Evolutionary conservation across 2,113 vertebrate species (phyloP), one percentile per base, ranked within the genome.

Genomic region (Istiophorus platypterus): DNA sequence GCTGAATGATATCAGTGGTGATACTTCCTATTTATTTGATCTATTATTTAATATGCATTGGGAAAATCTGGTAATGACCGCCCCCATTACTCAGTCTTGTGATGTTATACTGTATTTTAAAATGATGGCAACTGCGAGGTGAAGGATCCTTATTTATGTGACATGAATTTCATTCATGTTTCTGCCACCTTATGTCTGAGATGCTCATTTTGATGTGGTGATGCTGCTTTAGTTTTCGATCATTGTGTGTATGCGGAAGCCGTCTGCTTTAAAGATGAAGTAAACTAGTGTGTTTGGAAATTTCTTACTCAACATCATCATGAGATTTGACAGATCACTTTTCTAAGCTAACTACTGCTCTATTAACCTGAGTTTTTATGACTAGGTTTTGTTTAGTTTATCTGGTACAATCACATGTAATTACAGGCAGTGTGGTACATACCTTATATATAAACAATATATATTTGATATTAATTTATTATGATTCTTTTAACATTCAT

Each of bases 401-500:
- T 75, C 39, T 51, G 20, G 51, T 84, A 68, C 59, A 57, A 88
- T 90, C 72, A 85, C 81, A 70, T 88, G 68, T 66, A 68, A 78
- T 87, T 58, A 78, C 67, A 41, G 22, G 14, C 24, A 51, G 59
- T 78, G 18, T 62, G 72, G 29, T 61, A 68, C 42, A 58, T 24
- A 34, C 42, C 59, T 18, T 41, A 54, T 14, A 63, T 70, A 69
- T 27, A 64, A 65, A 66, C 66, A 70, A 34, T 68, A 69, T 81
- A 78, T 91, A 73, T 88, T 76, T 90, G 61, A 81, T 72, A 85
- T 88, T 92, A 79, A 94, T 94, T 93, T 93, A 91, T 93, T 92
- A 34, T 90, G 88, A 93, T 94, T 90, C 62, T 86, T 88, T 86
- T 67, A 58, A 82, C 69, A 20, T 88, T 89, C 72, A 91, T 82